Evolutionary conservation across 2,113 vertebrate genomes (phyloP).

Genomic region (Tor tambroides): DNA sequence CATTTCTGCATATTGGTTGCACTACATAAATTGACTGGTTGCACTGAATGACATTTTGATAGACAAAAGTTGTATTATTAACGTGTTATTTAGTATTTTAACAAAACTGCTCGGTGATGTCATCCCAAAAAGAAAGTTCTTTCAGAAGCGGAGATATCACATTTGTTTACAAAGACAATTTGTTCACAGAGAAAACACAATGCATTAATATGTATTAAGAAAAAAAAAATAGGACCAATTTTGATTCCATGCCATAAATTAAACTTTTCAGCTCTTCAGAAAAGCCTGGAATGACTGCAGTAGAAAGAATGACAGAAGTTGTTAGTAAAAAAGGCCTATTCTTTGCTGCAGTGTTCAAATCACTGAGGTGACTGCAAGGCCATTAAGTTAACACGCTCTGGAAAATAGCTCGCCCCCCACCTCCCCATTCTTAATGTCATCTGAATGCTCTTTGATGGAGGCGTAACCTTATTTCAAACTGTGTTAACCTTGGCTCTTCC

Average conservation of each 20-base stretch:
- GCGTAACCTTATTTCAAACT: slow-evolving; percentile 69
- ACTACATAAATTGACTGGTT: too few species aligned
- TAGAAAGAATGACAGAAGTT: neutral
- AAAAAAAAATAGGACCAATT: neutral
- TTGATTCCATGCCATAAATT: neutral
- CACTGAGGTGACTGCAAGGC: neutral
- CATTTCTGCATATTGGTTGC: too few species aligned
- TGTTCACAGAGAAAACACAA: neutral
- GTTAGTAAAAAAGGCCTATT: slow-evolving; percentile 25
- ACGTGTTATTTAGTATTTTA: too few species aligned
- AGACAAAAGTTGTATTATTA: too few species aligned
- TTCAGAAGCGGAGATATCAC: neutral
- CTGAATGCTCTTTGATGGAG: slow-evolving; percentile 63
- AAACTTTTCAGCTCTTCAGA: neutral
- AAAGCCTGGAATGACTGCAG: neutral
- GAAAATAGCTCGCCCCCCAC: neutral
- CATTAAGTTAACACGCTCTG: neutral
- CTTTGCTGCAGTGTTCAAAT: neutral
- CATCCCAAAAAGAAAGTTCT: neutral
- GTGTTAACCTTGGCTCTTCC: slow-evolving; percentile 71
- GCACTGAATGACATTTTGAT: too few species aligned
- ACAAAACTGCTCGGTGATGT: too few species aligned
- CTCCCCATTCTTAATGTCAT: slow-evolving; percentile 54
- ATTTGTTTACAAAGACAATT: neutral
- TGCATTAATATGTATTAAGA: neutral